These are phyloP conservation scores for Himantopus leucocephalus DNA, from an alignment of 2,113 vertebrate genomes.

Conservation along the genomic window DNA sequence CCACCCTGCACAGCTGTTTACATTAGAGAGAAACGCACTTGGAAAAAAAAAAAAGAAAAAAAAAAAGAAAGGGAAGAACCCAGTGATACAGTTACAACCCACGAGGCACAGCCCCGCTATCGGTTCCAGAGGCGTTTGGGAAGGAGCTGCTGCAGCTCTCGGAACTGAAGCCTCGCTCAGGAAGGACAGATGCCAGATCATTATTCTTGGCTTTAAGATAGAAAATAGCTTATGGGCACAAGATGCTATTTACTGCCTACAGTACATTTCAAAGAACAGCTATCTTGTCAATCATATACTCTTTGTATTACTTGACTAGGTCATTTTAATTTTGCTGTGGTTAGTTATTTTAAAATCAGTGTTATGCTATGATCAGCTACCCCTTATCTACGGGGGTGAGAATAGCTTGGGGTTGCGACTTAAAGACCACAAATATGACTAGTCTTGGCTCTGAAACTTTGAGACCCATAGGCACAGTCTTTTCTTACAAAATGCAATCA, in stretches of 20 bases:
- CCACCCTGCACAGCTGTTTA: background rate
- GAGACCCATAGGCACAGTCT: slow-evolving; percentile 50
- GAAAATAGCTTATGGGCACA: slow-evolving; percentile 49
- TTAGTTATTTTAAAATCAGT: slow-evolving; percentile 39
- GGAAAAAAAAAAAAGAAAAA: background rate
- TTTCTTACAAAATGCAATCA: slow-evolving; percentile 66
- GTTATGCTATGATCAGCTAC: slow-evolving; percentile 42
- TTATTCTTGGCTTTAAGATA: slow-evolving; percentile 49
- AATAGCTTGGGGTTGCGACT: slow-evolving; percentile 44
- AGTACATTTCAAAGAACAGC: slow-evolving; percentile 46
- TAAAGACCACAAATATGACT: slow-evolving; percentile 58
- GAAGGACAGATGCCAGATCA: slow-evolving; percentile 54
- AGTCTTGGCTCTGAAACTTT: slow-evolving; percentile 50
- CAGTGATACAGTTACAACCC: background rate
- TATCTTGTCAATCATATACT: slow-evolving; percentile 54
- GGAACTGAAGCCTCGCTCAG: background rate
- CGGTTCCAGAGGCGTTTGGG: slow-evolving; percentile 1
- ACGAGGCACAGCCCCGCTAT: background rate
- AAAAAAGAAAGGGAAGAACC: background rate
- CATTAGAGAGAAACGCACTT: background rate
- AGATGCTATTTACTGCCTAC: slow-evolving; percentile 30
- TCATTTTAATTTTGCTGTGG: slow-evolving; percentile 53
- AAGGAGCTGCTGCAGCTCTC: background rate
- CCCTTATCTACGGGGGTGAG: slow-evolving; percentile 33
- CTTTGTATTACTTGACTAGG: slow-evolving; percentile 33